These are phyloP conservation scores for Sesamia nonagrioides DNA, from an alignment of 1,140 invertebrate genomes.

Conservation along the genomic window DNA sequence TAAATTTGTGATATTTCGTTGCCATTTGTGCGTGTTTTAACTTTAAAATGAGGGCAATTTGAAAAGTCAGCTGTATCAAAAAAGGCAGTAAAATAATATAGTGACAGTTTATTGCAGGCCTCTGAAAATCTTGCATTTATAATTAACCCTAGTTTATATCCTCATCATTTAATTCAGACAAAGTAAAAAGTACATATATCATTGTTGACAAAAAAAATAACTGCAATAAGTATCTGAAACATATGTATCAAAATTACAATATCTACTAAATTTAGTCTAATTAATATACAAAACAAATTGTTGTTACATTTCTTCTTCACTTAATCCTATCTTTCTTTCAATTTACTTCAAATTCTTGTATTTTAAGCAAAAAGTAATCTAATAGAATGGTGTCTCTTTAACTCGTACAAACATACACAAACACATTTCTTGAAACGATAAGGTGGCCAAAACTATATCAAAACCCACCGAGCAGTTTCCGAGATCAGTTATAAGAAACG, in stretches of 20 bases:
- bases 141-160: not conserved
- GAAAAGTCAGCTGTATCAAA: not conserved
- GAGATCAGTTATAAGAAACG: not conserved
- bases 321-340: not conserved
- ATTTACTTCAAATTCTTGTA: not conserved
- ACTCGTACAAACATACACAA: not conserved
- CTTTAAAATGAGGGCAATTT: not conserved
- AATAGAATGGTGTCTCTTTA: not conserved
- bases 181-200: not conserved
- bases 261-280: not conserved
- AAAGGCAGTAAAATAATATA: no score
- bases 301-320: not conserved
- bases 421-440: conserved; percentile 5
- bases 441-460: not conserved
- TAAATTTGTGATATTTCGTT: not conserved
- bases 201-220: not conserved
- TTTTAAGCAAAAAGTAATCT: not conserved
- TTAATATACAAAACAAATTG: not conserved
- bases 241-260: no score
- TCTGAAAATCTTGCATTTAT: no score
- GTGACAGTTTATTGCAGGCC: no score
- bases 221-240: no score
- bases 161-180: not conserved
- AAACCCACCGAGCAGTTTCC: not conserved
- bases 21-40: not conserved